Conservation (phyloP, 2,888 invertebrate genomes). For the Drosophila histrio region DNA sequence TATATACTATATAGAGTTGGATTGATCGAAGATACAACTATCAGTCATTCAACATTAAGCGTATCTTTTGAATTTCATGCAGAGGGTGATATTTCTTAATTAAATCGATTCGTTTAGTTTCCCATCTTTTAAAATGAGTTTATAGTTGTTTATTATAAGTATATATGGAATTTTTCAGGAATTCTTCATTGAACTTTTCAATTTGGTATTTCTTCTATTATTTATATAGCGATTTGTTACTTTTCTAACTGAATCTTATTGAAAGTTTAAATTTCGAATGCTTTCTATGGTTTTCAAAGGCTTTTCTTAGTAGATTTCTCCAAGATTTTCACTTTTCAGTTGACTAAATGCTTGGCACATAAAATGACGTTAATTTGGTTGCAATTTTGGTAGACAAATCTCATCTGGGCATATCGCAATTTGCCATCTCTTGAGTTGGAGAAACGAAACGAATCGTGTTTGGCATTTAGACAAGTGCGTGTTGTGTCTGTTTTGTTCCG, state of each 20-base stretch:
- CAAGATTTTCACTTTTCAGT: neutral
- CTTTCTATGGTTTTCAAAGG: neutral
- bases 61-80: too few species aligned
- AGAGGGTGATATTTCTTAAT: too few species aligned
- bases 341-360: conserved; percentile 12
- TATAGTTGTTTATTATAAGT: too few species aligned
- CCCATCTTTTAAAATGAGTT: too few species aligned
- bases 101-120: too few species aligned
- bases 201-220: neutral
- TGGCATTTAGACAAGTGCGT: conserved; percentile 55
- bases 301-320: neutral
- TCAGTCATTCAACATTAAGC: too few species aligned
- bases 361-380: conserved; percentile 28
- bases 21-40: too few species aligned
- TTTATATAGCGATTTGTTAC: neutral
- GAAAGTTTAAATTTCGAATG: neutral
- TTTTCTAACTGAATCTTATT: neutral
- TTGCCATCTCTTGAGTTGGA: conserved; percentile 14
- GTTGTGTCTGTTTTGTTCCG: conserved; percentile 21
- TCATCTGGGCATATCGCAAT: conserved; percentile 15
- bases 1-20: too few species aligned
- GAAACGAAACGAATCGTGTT: conserved; percentile 29
- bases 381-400: conserved; percentile 38
- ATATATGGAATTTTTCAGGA: too few species aligned
- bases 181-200: too few species aligned